phyloP scores from a whole-genome alignment of 2,888 invertebrate genomes.

The Strigamia maritima region DNA sequence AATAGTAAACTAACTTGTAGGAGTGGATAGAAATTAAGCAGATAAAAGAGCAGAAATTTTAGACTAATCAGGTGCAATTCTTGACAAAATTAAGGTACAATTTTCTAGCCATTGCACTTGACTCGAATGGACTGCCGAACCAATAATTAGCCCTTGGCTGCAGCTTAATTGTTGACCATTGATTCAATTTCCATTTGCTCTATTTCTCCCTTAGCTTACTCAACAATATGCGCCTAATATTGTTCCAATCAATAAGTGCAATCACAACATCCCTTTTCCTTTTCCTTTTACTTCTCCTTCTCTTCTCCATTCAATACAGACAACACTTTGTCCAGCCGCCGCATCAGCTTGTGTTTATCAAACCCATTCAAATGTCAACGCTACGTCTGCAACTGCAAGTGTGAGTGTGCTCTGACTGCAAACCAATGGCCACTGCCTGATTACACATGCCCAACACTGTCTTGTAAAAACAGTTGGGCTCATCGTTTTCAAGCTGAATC shows the following conservation, averaged over 20 bases:
- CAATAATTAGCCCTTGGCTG: background rate
- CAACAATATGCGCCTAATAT: background rate
- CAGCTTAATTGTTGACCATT: background rate
- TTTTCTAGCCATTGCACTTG: background rate
- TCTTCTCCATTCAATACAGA: background rate
- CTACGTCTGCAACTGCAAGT: background rate
- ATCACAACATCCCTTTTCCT: background rate
- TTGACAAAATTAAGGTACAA: too few relatives aligned
- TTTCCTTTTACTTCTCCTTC: background rate
- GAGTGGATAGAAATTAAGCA: too few relatives aligned
- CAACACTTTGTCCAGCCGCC: background rate
- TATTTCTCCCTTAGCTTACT: background rate
- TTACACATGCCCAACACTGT: background rate
- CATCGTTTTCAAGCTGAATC: background rate
- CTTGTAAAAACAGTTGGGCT: background rate
- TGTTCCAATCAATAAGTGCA: background rate
- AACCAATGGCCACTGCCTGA: background rate
- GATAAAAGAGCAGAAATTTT: too few relatives aligned
- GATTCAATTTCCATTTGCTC: background rate
- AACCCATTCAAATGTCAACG: background rate
- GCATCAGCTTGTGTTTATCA: background rate
- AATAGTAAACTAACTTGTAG: too few relatives aligned
- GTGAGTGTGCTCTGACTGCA: background rate
- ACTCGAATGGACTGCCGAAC: background rate
- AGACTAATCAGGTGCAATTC: too few relatives aligned